Evolutionary conservation across 2,888 invertebrate genomes (phyloP), one percentile per base, ranked within the genome.

Genomic region (Alcis repandata): DNA sequence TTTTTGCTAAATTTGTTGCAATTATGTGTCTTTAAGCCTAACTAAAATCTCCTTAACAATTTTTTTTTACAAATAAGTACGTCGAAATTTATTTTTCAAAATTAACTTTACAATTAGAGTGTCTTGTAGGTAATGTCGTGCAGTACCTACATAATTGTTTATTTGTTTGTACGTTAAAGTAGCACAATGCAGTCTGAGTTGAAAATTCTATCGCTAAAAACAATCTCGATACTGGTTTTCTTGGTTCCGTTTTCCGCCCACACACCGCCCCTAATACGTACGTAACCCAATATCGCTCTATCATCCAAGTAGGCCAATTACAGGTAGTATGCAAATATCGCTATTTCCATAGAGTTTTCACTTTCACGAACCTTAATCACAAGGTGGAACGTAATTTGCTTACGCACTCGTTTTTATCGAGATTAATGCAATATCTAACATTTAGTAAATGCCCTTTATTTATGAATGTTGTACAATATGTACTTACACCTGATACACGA

Each of bases 361-460:
- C 85, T 85, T 84, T 85, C 80, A 76, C 76, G 62, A 76, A 80
- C 73, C 76, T 75, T 79, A 79, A 83, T 76, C 74, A 67, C 69
- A 49, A 49, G 11, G 63, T 66, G 74, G 70, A 76, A 65, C 59
- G 68, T 59, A 67, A 66, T 67, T 48, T 27, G 57, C 53, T 59
- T 61, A 48, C 48, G 59, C 56, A 49, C 17, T 51, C 51, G 56
- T 51, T 20, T 41, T 11, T 59, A 68, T 64, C 70, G 67, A 70
- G 72, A 72, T 70, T 45, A 41, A 64, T 66, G 60, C 48, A 69
- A 67, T 57, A 46, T 45, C 33, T 17, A 57, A 46, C 61, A 27
- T 27, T 6, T 59, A 53, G 45, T 45, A 40, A 59, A 59, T 41
- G 40, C 54, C 54, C 58, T 57, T 57, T 33, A 20, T 60, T 2